Evolutionary conservation across 2,797 vertebrate species (phyloP).

Genomic region (Microctenopoma steveboyesi): DNA sequence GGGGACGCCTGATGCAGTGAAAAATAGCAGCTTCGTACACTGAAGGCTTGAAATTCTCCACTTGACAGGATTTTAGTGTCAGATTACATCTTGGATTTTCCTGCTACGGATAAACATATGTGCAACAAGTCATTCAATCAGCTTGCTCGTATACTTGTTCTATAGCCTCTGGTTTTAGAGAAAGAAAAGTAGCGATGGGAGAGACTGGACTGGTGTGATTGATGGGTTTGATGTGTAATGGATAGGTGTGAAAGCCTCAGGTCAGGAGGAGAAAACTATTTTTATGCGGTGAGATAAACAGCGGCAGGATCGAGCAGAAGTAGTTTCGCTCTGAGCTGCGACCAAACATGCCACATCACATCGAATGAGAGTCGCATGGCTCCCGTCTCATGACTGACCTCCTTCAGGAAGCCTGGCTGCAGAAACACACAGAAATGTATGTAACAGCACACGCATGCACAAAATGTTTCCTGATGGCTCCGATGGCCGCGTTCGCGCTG

Average conservation of each 20-base stretch:
- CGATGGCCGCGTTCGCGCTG: constrained; percentile 42
- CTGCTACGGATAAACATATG: background rate
- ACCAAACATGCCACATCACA: constrained; percentile 63
- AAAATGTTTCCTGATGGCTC: constrained; percentile 14
- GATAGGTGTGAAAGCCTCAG: constrained; percentile 45
- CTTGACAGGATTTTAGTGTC: constrained; percentile 16
- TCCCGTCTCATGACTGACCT: constrained; percentile 73
- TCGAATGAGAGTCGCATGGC: constrained; percentile 76
- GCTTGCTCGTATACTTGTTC: background rate
- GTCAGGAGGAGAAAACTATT: constrained; percentile 37
- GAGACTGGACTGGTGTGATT: constrained; percentile 47
- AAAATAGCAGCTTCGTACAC: constrained; percentile 29
- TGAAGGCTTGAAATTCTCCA: constrained; percentile 23
- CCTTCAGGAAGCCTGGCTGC: constrained; percentile 37
- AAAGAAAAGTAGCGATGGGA: constrained; percentile 7
- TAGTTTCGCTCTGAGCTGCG: constrained; percentile 62
- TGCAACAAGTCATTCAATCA: constrained; percentile 3
- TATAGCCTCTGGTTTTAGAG: background rate
- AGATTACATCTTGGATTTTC: constrained; percentile 1
- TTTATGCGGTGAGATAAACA: constrained; percentile 46
- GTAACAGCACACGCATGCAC: constrained; percentile 19
- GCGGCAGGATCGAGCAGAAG: constrained; percentile 30
- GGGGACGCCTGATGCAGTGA: constrained; percentile 9
- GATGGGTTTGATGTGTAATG: constrained; percentile 48
- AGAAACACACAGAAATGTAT: constrained; percentile 50